Evolutionary conservation across 2,113 vertebrate genomes (phyloP).

Genomic region (Proteles cristata): DNA sequence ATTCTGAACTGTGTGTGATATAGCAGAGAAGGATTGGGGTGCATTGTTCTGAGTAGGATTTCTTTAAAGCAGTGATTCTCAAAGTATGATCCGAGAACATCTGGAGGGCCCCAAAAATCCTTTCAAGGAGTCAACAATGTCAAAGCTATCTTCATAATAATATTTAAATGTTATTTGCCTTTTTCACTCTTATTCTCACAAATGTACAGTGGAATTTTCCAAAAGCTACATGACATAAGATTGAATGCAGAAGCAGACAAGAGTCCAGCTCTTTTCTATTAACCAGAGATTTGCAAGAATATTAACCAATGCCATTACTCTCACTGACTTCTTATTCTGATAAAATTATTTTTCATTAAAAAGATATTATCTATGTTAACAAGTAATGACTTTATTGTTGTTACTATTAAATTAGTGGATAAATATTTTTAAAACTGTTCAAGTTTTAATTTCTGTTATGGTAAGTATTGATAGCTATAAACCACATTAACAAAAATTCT

Average conservation of each 20-base stretch:
- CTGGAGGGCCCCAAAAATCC: background rate
- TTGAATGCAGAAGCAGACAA: background rate
- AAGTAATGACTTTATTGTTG: background rate
- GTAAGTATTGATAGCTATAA: background rate
- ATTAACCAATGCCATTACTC: background rate
- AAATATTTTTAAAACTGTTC: background rate
- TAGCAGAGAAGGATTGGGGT: background rate
- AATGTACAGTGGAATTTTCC: background rate
- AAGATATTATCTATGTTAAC: background rate
- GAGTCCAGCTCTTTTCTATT: background rate
- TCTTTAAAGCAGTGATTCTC: background rate
- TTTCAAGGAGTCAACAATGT: background rate
- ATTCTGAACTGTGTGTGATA: background rate
- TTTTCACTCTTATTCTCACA: background rate
- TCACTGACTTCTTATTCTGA: background rate
- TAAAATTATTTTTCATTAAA: slow-evolving; percentile 1
- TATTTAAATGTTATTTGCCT: background rate
- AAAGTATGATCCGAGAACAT: background rate
- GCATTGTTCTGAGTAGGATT: background rate
- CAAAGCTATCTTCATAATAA: background rate
- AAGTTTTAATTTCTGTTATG: background rate
- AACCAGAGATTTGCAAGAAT: background rate
- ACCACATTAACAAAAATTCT: background rate
- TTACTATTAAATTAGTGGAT: background rate
- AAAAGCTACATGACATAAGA: background rate